A percentile compares a stretch with the other conserved stretches of the same genome.
phyloP scores from a whole-genome alignment of 2,113 vertebrate species.

The western clawed frog (Xenopus tropicalis) region DNA sequence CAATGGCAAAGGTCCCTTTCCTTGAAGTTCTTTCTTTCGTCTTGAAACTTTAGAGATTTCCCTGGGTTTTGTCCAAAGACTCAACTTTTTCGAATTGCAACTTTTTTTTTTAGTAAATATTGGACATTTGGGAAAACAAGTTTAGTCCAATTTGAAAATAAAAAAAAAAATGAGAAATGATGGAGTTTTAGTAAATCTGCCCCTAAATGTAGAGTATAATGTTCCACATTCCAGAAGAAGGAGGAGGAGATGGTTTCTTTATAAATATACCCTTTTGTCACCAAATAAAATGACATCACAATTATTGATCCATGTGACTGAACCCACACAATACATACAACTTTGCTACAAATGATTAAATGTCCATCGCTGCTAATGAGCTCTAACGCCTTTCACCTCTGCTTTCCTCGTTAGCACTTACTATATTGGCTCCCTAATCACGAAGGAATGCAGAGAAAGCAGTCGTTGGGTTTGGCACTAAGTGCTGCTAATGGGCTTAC shows the following conservation, averaged over 20 bases:
- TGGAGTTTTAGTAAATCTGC: too few relatives aligned
- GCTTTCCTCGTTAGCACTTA: constrained; percentile 3
- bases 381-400: constrained; percentile 23
- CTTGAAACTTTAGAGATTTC: too few relatives aligned
- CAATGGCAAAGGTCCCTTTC: too few relatives aligned
- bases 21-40: too few relatives aligned
- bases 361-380: constrained; percentile 15
- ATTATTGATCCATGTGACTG: not conserved
- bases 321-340: not conserved
- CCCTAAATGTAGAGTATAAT: too few relatives aligned
- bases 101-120: too few relatives aligned
- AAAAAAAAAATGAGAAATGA: too few relatives aligned
- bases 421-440: constrained; percentile 28
- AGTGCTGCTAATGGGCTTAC: constrained; percentile 37
- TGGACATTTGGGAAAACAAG: too few relatives aligned
- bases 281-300: not conserved
- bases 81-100: too few relatives aligned
- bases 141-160: too few relatives aligned
- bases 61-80: too few relatives aligned
- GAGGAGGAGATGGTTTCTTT: not conserved
- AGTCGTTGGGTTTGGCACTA: constrained; percentile 3
- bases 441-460: constrained; percentile 6
- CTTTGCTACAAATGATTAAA: constrained; percentile 14
- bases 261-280: not conserved
- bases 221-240: not conserved